A percentile compares a stretch with the other conserved stretches of the same genome.
These are phyloP conservation scores for Sarcophaga caerulescens DNA, from an alignment of 2,888 invertebrate species.

Conservation along the genomic window DNA sequence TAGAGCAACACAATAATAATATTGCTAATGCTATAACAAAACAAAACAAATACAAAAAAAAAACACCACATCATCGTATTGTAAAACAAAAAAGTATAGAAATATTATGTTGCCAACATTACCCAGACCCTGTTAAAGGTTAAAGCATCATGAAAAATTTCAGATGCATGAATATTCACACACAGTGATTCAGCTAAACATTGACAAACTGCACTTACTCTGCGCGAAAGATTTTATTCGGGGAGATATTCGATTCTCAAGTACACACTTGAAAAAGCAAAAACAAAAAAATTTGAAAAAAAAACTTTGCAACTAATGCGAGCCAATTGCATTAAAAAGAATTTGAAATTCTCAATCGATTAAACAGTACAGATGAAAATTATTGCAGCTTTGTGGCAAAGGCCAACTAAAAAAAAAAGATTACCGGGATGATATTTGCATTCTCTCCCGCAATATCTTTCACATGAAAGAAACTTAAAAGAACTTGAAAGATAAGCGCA, in stretches of 20 bases:
- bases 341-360: constrained; percentile 14
- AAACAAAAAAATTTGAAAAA: not conserved
- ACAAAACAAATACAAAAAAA: not conserved
- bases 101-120: constrained; percentile 39
- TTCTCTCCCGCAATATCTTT: too few species aligned
- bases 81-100: not conserved
- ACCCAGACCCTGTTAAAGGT: constrained; percentile 68
- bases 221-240: not conserved
- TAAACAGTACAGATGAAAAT: not conserved
- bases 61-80: not conserved
- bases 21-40: constrained; percentile 6
- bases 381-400: not conserved
- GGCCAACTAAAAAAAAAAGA: too few species aligned
- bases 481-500: too few species aligned
- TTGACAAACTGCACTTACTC: not conserved
- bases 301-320: constrained; percentile 42
- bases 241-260: constrained; percentile 45
- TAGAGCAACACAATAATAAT: not conserved
- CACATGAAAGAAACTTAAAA: too few species aligned
- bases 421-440: too few species aligned
- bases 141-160: constrained; percentile 64
- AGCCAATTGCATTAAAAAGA: constrained; percentile 48
- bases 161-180: constrained; percentile 56
- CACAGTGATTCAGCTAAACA: not conserved
- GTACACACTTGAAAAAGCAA: constrained; percentile 39